A percentile compares a stretch with the other conserved stretches of the same genome.
phyloP scores from a whole-genome alignment of 2,113 vertebrate species.

The Phylloscopus whistleri region DNA sequence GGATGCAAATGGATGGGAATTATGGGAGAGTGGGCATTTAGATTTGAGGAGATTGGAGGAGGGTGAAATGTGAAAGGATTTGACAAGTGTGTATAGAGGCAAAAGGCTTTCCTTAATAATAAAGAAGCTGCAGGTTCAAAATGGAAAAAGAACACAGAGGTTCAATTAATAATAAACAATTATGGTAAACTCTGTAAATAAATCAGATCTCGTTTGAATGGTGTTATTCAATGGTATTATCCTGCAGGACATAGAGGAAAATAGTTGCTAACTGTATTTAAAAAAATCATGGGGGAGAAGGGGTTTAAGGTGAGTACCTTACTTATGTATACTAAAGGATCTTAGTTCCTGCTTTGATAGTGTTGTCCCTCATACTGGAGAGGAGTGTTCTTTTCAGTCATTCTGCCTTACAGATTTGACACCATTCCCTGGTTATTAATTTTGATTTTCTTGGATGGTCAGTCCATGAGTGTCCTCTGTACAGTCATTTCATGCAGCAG shows the following conservation, averaged over 20 bases:
- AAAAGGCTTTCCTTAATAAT: neutral
- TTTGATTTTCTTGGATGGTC: neutral
- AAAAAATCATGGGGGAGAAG: neutral
- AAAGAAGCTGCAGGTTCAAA: neutral
- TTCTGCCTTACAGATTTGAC: neutral
- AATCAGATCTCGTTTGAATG: neutral
- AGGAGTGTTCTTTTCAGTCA: neutral
- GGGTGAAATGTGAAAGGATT: neutral
- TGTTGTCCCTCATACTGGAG: neutral
- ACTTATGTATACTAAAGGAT: neutral
- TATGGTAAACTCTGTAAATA: neutral
- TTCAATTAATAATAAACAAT: neutral
- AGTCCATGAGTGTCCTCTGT: neutral
- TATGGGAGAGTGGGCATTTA: neutral
- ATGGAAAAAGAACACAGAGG: neutral
- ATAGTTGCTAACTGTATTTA: neutral
- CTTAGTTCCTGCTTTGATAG: neutral
- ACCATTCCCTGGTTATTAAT: neutral
- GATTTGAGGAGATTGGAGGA: neutral
- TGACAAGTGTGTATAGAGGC: neutral
- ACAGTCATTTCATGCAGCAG: neutral
- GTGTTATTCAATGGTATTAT: neutral
- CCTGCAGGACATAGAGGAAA: neutral
- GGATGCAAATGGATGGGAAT: rapidly evolving
- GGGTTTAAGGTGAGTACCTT: neutral